Base-by-base conservation (phyloP, 2,888 invertebrate genomes). In the Rapana venosa region DNA sequence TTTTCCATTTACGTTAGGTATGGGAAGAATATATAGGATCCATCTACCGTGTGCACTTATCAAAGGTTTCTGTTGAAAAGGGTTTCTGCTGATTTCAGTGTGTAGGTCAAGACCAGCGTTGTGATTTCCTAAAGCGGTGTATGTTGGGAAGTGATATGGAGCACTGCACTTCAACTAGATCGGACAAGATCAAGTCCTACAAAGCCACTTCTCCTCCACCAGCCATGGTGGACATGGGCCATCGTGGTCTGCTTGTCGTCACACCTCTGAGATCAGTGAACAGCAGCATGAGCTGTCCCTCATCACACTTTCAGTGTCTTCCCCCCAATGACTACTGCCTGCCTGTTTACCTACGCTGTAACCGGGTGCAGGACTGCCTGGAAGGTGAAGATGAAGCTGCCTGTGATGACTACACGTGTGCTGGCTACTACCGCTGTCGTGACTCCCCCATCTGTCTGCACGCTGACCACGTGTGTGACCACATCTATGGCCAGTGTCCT, bases 301-400 rank as follows among this genome's bases (percentile, higher is more conserved):
- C n/a, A 30, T 26, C 6, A 11, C 84, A 84, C 36, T 84, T 84
- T 30, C 56, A 6, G 5, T 84, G 84, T 30, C 17, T 6, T 30
- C 30, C 58, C 6, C 15, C 26, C 58, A 30, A n/a, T 13, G 6
- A n/a, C n/a, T 58, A 58, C 58, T 84, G 84, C 58, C 58, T 84
- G 84, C 84, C 84, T 58, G 5, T 84, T 17, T 58, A 30, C 20
- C 56, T 84, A 58, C 84, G 56, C 84, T 84, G 84, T 84, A 84
- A 84, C 84, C 58, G 17, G 1, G 30, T 84, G 56, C 20, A 84
- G 2, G 84, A 84, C 84, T 84, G 84, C 35, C 84, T 58, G 30
- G n/a, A 20, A 0, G 56, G 58, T n/a, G 56, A 84, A 58, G 84
- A 84, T 26, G 84, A 84, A 30, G 84, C n/a, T 15, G 15, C 11